Conservation (phyloP, 2,888 invertebrate genomes). For the Dusona sp. region DNA sequence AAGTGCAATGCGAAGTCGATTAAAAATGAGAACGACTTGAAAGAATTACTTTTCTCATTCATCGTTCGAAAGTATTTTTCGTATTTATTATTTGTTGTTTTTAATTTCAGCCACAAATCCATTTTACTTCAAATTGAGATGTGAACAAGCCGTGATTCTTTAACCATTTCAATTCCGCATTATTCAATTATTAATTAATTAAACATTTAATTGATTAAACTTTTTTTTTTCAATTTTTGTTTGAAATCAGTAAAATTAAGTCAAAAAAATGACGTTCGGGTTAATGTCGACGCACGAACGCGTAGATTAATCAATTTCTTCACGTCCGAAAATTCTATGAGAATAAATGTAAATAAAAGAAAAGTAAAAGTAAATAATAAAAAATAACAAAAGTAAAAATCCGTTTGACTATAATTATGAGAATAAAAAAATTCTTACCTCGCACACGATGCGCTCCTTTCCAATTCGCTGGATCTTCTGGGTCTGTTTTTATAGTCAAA, state of each 20-base stretch:
- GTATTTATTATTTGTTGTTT: background rate
- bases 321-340: background rate
- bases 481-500: constrained; percentile 66
- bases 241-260: background rate
- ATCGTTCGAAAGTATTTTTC: background rate
- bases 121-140: background rate
- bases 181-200: too few relatives aligned
- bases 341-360: background rate
- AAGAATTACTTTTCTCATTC: background rate
- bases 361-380: background rate
- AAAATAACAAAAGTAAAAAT: background rate
- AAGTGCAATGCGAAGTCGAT: background rate
- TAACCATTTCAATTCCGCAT: background rate
- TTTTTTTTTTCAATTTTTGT: background rate
- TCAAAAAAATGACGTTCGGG: background rate
- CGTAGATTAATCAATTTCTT: too few relatives aligned
- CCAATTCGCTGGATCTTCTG: constrained; percentile 71
- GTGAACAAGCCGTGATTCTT: background rate
- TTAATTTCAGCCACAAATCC: background rate
- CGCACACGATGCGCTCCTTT: constrained; percentile 77
- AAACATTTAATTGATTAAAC: too few relatives aligned
- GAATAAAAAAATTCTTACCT: constrained; percentile 72
- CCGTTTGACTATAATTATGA: background rate
- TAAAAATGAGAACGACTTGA: background rate
- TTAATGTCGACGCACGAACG: too few relatives aligned